These are phyloP conservation scores for Homarus americanus DNA, from an alignment of 1,140 invertebrate species.

Conservation along the genomic window DNA sequence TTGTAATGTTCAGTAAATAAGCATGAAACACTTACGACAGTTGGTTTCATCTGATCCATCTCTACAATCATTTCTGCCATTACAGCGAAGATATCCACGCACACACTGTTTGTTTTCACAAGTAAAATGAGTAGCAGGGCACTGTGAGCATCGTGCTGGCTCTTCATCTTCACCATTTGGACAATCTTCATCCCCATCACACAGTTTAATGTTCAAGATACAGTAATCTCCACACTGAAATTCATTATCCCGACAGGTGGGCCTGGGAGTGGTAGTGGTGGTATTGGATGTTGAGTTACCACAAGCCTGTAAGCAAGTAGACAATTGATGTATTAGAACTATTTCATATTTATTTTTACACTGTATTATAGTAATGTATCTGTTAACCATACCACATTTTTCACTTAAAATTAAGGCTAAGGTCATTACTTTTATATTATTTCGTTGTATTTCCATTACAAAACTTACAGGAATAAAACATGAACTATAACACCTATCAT, in stretches of 20 bases:
- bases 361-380: too few relatives aligned
- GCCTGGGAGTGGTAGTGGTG: neutral
- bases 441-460: too few relatives aligned
- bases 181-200: neutral
- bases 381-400: too few relatives aligned
- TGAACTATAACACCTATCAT: too few relatives aligned
- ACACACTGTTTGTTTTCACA: slow-evolving; percentile 1
- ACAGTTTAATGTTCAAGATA: neutral
- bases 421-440: too few relatives aligned
- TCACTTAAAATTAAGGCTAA: too few relatives aligned
- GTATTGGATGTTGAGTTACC: neutral
- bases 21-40: neutral
- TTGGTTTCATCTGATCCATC: neutral
- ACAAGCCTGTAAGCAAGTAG: neutral
- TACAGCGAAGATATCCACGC: neutral
- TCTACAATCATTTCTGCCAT: neutral
- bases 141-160: neutral
- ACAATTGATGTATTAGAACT: too few relatives aligned
- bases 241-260: neutral
- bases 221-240: neutral
- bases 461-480: too few relatives aligned
- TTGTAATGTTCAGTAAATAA: too few relatives aligned
- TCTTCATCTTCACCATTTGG: slow-evolving; percentile 10
- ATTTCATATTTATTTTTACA: too few relatives aligned
- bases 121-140: neutral